Evolutionary conservation across 35 echinoderm and acorn worm genomes (phyloP), one percentile per base, ranked within the genome.

Genomic region (Lytechinus variegatus): DNA sequence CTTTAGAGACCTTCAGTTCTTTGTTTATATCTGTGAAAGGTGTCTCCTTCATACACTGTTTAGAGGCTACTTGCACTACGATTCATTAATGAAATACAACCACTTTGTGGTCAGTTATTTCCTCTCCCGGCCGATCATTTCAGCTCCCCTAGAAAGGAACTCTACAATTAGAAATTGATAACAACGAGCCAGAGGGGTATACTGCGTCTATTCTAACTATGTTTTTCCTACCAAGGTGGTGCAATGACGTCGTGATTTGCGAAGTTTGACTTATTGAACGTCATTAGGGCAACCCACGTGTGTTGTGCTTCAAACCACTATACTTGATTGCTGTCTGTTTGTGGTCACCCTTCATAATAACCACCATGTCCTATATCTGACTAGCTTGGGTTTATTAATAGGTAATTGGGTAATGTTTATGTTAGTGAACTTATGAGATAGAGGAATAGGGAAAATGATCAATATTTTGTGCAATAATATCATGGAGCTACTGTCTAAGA

Each of bases 341-440:
- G 66, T 79, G 66, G 66, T 79, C 66, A 79, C 19, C 66, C 19
- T 79, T 44, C 66, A 1, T 19, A 19, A 13, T 4, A 19, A 79
- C 66, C 66, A 6, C 66, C 16, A 21, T 79, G 66, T 24, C 19
- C 66, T 79, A 79, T 79, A 79, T 79, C 8, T 79, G 66, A 79
- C 66, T 79, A n/a, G 66, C n/a, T 79, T 79, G 66, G 66, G n/a
- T 79, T 79, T n/a, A 79, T 79, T 79, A 79, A 79, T 79, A 79
- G 66, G 66, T 79, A 24, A 79, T 79, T 79, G 66, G 66, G 66
- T 79, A 79, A 79, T 79, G 66, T 79, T 24, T 79, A 6, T 79
- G 66, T 24, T 19, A 24, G 66, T 19, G 7, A 79, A 24, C 66
- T 79, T 79, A 79, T 79, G 19, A 79, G n/a, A 79, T 79, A 79